Evolutionary conservation across 2,888 invertebrate species (phyloP), one percentile per base, ranked within the genome.

Genomic region (Ichneumoninae sp.): DNA sequence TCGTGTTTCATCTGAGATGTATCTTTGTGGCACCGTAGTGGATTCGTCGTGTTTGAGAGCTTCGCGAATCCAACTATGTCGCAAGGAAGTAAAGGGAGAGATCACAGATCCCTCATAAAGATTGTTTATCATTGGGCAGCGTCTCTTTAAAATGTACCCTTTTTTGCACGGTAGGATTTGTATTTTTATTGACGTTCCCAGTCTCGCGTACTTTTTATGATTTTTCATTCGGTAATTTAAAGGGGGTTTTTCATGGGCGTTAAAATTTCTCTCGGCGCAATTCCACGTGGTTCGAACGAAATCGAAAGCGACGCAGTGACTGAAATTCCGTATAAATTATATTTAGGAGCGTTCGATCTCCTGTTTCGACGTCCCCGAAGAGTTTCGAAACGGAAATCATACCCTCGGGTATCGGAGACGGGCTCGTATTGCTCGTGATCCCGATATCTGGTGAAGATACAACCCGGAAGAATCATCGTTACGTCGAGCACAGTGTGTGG

Each of bases 341-440:
- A 44, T 57, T 22, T n/a, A 19, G 0, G 26, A 57, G 44, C 40
- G 16, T 60, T 73, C 26, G 36, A 57, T 73, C 6, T 73, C 44
- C 26, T 44, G 40, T 73, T 73, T 26, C 73, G n/a, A 26, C 71
- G 40, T 60, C 73, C 26, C 73, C 30, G 26, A 73, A 57, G 60
- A 60, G 26, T 22, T 57, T 26, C 40, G 57, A 40, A 40, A 33
- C 44, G 44, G 10, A 52, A 22, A 16, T 60, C 73, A 60, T 40
- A 1, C 40, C 30, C 26, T 60, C 4, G 54, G 22, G 22, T 71
- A 36, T 57, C 40, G n/a, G 22, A 26, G 57, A 60, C 44, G 40
- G 60, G 26, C 5, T 73, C 73, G 73, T 26, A 30, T 73, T 40
- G 16, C 57, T 40, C 57, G 73, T 40, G 73, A 60, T 73, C 60